Conservation (phyloP, 2,888 invertebrate genomes). For the Zonitis immaculata region DNA sequence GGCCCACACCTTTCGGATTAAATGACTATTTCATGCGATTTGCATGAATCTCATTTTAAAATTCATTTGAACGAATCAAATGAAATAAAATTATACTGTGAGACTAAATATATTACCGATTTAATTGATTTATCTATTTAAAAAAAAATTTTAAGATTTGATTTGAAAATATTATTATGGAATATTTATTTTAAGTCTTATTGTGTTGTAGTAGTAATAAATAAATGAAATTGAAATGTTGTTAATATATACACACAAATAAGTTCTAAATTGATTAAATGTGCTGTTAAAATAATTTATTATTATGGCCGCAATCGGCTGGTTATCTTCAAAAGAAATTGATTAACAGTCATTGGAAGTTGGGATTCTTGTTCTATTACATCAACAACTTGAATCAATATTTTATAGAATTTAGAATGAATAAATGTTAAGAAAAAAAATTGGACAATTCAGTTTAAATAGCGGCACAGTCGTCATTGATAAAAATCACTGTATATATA, state of each 20-base stretch:
- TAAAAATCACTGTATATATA: conserved; percentile 32
- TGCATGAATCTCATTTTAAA: conserved; percentile 1
- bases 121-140: too few species aligned
- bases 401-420: background rate
- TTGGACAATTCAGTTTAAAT: conserved; percentile 35
- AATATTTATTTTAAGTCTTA: background rate
- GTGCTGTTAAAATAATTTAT: conserved; percentile 1
- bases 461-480: conserved; percentile 19
- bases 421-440: too few species aligned
- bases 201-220: background rate
- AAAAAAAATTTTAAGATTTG: too few species aligned
- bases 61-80: too few species aligned
- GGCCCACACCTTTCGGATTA: conserved; percentile 3
- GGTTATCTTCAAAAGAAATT: background rate
- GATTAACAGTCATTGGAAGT: background rate
- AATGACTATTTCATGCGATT: conserved; percentile 3
- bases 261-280: conserved; percentile 3
- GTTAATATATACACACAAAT: background rate
- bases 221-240: background rate
- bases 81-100: background rate
- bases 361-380: background rate
- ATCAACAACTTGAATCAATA: background rate
- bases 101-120: too few species aligned
- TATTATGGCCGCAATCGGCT: background rate
- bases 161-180: too few species aligned